Evolutionary conservation across 1,140 invertebrate genomes (phyloP).

Genomic region (Tetramorium simillimum): DNA sequence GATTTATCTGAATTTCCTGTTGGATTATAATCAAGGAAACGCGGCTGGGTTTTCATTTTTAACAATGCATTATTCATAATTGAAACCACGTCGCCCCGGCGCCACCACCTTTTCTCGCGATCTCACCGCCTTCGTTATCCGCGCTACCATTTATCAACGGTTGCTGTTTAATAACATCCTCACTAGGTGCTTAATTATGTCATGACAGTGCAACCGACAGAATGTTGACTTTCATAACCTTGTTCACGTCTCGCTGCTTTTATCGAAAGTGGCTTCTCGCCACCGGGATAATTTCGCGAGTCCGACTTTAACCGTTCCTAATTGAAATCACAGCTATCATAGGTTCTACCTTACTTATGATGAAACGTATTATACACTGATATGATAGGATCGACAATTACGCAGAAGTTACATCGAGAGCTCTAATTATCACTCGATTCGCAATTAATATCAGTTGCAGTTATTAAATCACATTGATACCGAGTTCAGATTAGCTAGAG

Average conservation of each 20-base stretch:
- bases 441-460: not conserved
- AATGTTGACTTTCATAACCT: conserved; percentile 55
- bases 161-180: conserved; percentile 69
- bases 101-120: conserved; percentile 11
- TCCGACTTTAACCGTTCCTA: conserved; percentile 11
- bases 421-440: not conserved
- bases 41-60: conserved; percentile 63
- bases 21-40: conserved; percentile 73
- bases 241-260: conserved; percentile 29
- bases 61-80: conserved; percentile 72
- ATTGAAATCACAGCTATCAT: not conserved
- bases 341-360: not conserved
- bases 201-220: conserved; percentile 38
- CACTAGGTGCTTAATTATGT: conserved; percentile 68
- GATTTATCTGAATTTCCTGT: conserved; percentile 76
- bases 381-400: not conserved
- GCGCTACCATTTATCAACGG: conserved; percentile 62
- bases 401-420: not conserved
- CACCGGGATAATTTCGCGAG: not conserved
- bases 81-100: conserved; percentile 6
- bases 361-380: too few species aligned
- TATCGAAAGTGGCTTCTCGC: conserved; percentile 29
- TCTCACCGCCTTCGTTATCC: conserved; percentile 28
- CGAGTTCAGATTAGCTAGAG: not conserved
- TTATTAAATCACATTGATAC: not conserved